These are phyloP conservation scores for Gymnorhina tibicen DNA, from an alignment of 2,113 vertebrate genomes.

Conservation along the genomic window DNA sequence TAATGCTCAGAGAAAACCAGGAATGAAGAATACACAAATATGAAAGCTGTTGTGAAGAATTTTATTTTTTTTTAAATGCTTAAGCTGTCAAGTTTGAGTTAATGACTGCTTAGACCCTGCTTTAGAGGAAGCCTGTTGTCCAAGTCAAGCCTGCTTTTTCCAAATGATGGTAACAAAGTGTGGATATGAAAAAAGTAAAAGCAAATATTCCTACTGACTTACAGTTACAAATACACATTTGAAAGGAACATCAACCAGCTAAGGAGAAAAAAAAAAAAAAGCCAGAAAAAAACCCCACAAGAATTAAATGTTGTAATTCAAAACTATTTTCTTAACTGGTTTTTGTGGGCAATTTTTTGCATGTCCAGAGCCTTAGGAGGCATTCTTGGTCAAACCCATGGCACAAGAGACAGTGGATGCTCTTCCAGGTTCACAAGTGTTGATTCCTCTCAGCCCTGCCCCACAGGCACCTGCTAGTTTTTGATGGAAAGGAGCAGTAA, in stretches of 20 bases:
- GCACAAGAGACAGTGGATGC: background rate
- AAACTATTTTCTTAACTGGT: background rate
- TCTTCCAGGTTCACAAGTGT: background rate
- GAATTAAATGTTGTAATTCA: background rate
- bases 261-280: background rate
- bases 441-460: background rate
- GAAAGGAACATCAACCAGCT: background rate
- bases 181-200: background rate
- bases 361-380: background rate
- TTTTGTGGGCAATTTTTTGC: background rate
- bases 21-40: background rate
- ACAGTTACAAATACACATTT: background rate
- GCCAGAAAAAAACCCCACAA: rapidly evolving
- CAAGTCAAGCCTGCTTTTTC: background rate
- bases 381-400: background rate
- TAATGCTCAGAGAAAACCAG: background rate
- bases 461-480: background rate
- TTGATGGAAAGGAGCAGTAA: background rate
- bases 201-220: background rate
- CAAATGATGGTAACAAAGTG: background rate
- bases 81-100: background rate
- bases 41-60: background rate
- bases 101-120: background rate
- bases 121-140: background rate
- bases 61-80: rapidly evolving